Evolutionary conservation across 1,140 invertebrate species (phyloP), one percentile per base, ranked within the genome.

Genomic region (Orius insidiosus): DNA sequence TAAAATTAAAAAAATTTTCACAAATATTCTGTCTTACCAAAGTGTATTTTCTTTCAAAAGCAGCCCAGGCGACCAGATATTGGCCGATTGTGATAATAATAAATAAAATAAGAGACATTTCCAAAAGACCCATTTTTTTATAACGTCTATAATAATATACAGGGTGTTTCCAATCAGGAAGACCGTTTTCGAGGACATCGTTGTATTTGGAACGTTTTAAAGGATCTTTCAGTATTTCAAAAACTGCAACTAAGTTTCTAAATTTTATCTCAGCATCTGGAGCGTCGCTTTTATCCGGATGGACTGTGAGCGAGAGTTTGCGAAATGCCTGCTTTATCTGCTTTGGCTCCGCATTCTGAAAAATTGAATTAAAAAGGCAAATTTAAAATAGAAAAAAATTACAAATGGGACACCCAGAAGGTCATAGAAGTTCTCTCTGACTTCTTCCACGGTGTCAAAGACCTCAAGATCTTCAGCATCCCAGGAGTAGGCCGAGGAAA

Each of bases 381-480:
- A n/a, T 24, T 40, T 46, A 34, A 31, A 3, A 24, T 7, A 24
- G 1, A 47, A 55, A 19, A 34, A 13, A 45, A 18, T 33, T 69
- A 90, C 87, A 69, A 82, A 72, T 18, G 71, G 59, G 30, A 97
- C 70, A 46, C 80, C 85, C 47, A 96, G 66, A 14, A 94, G 68
- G 59, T 87, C 76, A 60, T 97, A 98, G 60, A 98, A 96, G 67
- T 94, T 96, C 60, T 78, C 68, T 59, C 89, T 88, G 24, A 96
- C 76, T 75, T 95, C 92, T 68, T 98, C 93, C 32, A 96, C 85
- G 38, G 93, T 71, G 71, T 98, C 92, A 64, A 95, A 97, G 13
- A 98, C 76, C 67, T 95, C 89, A 46, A 95, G 63, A 61, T 95
- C 85, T 49, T 85, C 84, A 30, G 76, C 74, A 58, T 89, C 84